phyloP scores from a whole-genome alignment of 1,140 invertebrate genomes.

The Neocloeon triangulifer region DNA sequence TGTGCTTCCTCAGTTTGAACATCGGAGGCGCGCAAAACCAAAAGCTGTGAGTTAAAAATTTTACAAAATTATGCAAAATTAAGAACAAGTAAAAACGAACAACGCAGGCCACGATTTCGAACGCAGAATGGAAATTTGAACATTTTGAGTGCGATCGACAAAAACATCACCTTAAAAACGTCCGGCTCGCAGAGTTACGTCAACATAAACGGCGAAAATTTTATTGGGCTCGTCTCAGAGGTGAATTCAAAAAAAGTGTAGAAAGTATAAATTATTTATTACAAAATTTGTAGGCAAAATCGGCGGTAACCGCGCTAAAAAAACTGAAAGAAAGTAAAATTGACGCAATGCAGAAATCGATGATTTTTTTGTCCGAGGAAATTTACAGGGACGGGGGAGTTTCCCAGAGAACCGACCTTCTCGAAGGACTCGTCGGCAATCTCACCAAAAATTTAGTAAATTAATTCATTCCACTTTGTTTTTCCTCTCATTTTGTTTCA shows the following conservation, averaged over 20 bases:
- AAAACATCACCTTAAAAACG: slow-evolving; percentile 35
- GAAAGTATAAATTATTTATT: too few relatives aligned
- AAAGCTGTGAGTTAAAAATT: too few relatives aligned
- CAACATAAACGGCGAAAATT: slow-evolving; percentile 30
- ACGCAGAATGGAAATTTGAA: slow-evolving; percentile 35
- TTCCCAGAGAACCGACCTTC: background rate
- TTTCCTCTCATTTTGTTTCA: too few relatives aligned
- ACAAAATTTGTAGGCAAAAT: slow-evolving; percentile 7
- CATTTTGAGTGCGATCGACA: slow-evolving; percentile 31
- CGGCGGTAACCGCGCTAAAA: slow-evolving; percentile 8
- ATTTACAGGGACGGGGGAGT: slow-evolving; percentile 1
- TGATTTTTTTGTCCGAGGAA: background rate
- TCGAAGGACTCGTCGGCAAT: background rate
- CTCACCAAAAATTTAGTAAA: background rate
- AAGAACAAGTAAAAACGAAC: too few relatives aligned
- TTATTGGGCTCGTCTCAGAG: slow-evolving; percentile 21
- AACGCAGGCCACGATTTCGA: slow-evolving; percentile 37
- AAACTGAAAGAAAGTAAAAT: slow-evolving; percentile 1
- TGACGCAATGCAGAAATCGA: slow-evolving; percentile 1
- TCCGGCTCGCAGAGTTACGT: slow-evolving; percentile 31
- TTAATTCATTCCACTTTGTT: too few relatives aligned
- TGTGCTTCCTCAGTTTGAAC: too few relatives aligned
- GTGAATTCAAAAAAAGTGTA: slow-evolving; percentile 13
- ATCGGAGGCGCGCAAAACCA: too few relatives aligned
- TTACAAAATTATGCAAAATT: too few relatives aligned